These are phyloP conservation scores for Chromoteleia sp. DNA, from an alignment of 2,888 invertebrate genomes.

Conservation along the genomic window DNA sequence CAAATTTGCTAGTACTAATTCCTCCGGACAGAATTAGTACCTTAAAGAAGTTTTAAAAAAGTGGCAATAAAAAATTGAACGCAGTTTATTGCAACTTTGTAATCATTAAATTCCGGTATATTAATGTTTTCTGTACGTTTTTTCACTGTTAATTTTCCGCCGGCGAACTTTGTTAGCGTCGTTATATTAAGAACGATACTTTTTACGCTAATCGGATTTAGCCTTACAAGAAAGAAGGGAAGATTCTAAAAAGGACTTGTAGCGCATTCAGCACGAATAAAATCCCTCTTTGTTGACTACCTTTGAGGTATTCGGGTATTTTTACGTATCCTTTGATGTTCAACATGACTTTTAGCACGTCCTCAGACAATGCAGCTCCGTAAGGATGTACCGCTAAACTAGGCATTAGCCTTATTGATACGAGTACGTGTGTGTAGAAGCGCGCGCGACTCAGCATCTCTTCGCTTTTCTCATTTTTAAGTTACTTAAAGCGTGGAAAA, in stretches of 20 bases:
- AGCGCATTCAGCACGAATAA: slow-evolving; percentile 5
- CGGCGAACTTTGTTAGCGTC: slow-evolving; percentile 21
- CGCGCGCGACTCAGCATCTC: slow-evolving; percentile 1
- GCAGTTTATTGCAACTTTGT: no score
- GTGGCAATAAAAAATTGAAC: no score
- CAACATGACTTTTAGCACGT: slow-evolving; percentile 40
- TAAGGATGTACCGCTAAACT: slow-evolving; percentile 16
- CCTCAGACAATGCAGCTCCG: slow-evolving; percentile 11
- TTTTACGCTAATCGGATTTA: slow-evolving; percentile 47
- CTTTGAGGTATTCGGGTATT: slow-evolving; percentile 40
- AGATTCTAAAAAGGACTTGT: slow-evolving; percentile 8
- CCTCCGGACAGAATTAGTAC: no score
- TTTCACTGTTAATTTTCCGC: neutral
- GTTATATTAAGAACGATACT: slow-evolving; percentile 21
- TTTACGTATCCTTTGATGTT: slow-evolving; percentile 36
- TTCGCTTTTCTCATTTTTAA: slow-evolving; percentile 10
- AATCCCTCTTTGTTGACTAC: slow-evolving; percentile 24
- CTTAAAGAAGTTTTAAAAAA: no score
- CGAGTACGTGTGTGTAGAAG: slow-evolving; percentile 6
- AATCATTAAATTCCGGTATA: neutral
- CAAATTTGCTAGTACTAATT: no score
- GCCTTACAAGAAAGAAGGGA: slow-evolving; percentile 12
- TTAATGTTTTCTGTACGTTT: neutral
- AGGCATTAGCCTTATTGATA: slow-evolving; percentile 32
- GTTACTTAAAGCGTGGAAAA: slow-evolving; percentile 34